Conservation (phyloP, 2,113 vertebrate genomes). For the Gobius niger region DNA sequence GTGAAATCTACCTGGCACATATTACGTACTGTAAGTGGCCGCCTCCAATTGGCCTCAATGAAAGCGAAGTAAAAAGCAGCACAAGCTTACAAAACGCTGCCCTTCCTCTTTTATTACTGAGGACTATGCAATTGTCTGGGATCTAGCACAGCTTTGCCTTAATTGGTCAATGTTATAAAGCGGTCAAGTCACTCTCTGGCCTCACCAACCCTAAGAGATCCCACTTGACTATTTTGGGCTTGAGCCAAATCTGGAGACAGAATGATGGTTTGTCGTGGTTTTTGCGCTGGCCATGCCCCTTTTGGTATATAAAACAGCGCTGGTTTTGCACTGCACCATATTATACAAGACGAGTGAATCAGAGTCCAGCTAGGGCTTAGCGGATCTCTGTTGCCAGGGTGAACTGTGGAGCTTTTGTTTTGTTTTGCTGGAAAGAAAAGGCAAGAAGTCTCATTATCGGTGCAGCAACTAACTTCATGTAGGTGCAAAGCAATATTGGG, state of each 20-base stretch:
- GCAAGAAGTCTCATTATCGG: constrained; percentile 8
- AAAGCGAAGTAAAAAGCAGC: too few species aligned
- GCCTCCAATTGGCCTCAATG: too few species aligned
- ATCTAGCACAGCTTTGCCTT: constrained; percentile 16
- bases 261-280: constrained; percentile 27
- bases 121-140: neutral
- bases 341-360: constrained; percentile 31
- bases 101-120: neutral
- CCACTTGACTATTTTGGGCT: constrained; percentile 34
- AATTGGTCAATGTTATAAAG: constrained; percentile 19
- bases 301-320: constrained; percentile 52
- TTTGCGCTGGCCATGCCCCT: constrained; percentile 45
- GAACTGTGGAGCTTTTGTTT: constrained; percentile 13
- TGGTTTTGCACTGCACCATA: constrained; percentile 16
- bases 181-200: constrained; percentile 38
- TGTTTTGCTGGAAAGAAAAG: constrained; percentile 10
- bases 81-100: too few species aligned
- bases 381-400: constrained; percentile 32
- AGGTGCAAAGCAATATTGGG: neutral
- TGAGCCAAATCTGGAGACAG: constrained; percentile 41
- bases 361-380: constrained; percentile 23
- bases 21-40: too few species aligned
- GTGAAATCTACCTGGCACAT: too few species aligned
- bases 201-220: constrained; percentile 30
- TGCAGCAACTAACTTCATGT: constrained; percentile 1